Evolutionary conservation across 1,140 invertebrate species (phyloP).

Genomic region (Bombus pascuorum): DNA sequence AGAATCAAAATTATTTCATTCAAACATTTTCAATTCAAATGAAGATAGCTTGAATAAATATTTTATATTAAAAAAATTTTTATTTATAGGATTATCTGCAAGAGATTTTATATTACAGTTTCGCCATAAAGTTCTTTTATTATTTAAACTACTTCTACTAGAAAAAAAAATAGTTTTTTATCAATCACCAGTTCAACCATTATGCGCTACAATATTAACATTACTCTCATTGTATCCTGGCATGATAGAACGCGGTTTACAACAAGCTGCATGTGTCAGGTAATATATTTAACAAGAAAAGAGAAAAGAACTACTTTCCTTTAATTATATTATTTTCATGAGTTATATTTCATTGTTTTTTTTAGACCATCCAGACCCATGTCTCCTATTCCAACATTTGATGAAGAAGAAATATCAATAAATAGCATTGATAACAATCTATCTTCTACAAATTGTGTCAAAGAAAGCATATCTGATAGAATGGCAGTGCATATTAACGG

Average conservation of each 20-base stretch:
- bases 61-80: conserved; percentile 14
- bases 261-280: conserved; percentile 91
- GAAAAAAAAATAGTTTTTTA: conserved; percentile 96
- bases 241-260: conserved; percentile 93
- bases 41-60: not conserved
- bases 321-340: not conserved
- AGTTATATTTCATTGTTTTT: conserved; percentile 34
- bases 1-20: not conserved
- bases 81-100: conserved; percentile 88
- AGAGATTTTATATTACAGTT: conserved; percentile 92
- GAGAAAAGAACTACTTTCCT: not conserved
- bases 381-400: conserved; percentile 89
- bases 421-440: conserved; percentile 75
- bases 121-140: conserved; percentile 94
- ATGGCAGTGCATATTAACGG: conserved; percentile 57
- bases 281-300: conserved; percentile 77
- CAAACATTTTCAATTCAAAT: not conserved
- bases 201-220: conserved; percentile 94
- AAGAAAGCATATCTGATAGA: conserved; percentile 70
- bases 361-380: conserved; percentile 89
- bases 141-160: conserved; percentile 96
- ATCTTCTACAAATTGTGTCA: conserved; percentile 69
- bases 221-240: conserved; percentile 95
- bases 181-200: conserved; percentile 94
- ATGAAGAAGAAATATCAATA: conserved; percentile 79